Evolutionary conservation across 2,113 vertebrate species (phyloP).

Genomic region (Peromyscus polionotus): DNA sequence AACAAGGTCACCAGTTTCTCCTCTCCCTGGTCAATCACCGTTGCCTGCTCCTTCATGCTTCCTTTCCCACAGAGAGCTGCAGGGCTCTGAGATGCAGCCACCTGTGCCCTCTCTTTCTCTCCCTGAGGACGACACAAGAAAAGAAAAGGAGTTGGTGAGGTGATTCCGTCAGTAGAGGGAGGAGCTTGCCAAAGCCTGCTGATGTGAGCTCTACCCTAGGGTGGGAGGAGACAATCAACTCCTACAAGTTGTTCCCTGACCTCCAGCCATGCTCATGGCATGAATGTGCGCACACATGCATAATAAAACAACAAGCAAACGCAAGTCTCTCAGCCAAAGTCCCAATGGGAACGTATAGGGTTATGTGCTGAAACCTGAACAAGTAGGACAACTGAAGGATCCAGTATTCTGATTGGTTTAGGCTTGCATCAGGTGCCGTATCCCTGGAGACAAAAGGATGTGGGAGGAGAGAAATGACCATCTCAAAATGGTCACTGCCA

Average conservation of each 20-base stretch:
- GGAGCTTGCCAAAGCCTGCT: too few species aligned
- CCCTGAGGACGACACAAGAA: neutral
- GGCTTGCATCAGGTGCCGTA: neutral
- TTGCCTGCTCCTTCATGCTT: neutral
- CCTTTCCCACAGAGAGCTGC: neutral
- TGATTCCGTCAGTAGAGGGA: neutral
- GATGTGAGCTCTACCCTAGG: neutral
- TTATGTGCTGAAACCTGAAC: neutral
- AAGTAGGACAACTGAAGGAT: neutral
- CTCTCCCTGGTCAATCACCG: neutral
- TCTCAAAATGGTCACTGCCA: neutral
- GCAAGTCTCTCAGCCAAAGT: neutral
- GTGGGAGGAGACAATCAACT: neutral
- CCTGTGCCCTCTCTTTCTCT: neutral
- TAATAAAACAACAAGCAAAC: neutral
- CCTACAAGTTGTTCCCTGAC: neutral
- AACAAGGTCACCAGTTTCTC: neutral
- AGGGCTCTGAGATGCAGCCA: neutral
- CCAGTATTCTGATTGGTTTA: neutral
- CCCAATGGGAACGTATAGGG: neutral
- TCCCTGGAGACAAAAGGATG: neutral
- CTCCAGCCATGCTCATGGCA: neutral
- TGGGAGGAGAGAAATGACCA: neutral
- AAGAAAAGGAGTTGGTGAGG: neutral
- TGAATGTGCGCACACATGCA: neutral